Evolutionary conservation across 2,888 invertebrate genomes (phyloP).

Genomic region (Drosophila neoperkinsi): DNA sequence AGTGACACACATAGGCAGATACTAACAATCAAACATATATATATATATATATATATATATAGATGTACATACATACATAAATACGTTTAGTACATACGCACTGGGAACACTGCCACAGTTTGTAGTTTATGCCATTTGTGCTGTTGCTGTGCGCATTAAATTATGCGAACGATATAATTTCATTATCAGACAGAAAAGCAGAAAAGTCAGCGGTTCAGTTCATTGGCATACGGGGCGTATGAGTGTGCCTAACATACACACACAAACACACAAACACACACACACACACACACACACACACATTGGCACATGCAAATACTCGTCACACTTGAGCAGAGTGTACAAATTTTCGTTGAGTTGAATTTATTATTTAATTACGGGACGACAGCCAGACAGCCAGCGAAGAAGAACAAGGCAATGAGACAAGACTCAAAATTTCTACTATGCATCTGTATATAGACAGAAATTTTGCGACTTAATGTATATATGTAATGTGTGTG

Average conservation of each 20-base stretch:
- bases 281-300: neutral
- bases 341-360: slow-evolving; percentile 41
- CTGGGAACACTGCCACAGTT: neutral
- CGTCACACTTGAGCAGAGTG: slow-evolving; percentile 40
- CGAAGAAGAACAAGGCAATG: slow-evolving; percentile 11
- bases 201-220: slow-evolving; percentile 49
- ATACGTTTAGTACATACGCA: neutral
- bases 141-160: slow-evolving; percentile 69
- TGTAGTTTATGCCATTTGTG: slow-evolving; percentile 42
- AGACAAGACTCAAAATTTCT: slow-evolving; percentile 17
- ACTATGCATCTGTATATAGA: slow-evolving; percentile 1
- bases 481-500: slow-evolving; percentile 6
- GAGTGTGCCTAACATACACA: slow-evolving; percentile 37
- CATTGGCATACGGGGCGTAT: slow-evolving; percentile 72
- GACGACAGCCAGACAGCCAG: slow-evolving; percentile 17
- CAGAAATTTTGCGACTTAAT: slow-evolving; percentile 12
- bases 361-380: slow-evolving; percentile 75
- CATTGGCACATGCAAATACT: slow-evolving; percentile 29
- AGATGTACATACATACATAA: neutral
- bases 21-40: neutral
- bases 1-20: slow-evolving; percentile 25
- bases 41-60: neutral
- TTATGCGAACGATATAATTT: slow-evolving; percentile 82
- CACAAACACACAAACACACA: too few relatives aligned
- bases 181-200: slow-evolving; percentile 72